Evolutionary conservation across 2,888 invertebrate genomes (phyloP).

Genomic region (Zonitis immaculata): DNA sequence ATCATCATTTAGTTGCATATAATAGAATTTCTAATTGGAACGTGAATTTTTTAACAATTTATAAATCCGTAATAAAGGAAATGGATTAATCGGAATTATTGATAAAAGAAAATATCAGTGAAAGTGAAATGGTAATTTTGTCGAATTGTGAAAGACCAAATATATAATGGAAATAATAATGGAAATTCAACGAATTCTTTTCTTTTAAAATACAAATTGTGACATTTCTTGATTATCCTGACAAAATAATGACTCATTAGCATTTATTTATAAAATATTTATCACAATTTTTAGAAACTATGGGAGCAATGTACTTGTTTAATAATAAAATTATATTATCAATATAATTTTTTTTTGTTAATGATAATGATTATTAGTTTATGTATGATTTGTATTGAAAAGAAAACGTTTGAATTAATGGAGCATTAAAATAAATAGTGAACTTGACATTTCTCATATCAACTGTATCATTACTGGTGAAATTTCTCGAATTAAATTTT

Average conservation of each 20-base stretch:
- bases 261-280: too few relatives aligned
- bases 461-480: conserved; percentile 6
- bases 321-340: conserved; percentile 1
- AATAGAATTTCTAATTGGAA: background rate
- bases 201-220: too few relatives aligned
- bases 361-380: conserved; percentile 10
- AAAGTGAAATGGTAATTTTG: background rate
- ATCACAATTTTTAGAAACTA: background rate
- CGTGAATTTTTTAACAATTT: background rate
- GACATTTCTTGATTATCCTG: too few relatives aligned
- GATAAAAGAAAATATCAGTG: background rate
- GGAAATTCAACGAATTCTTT: too few relatives aligned
- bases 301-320: background rate
- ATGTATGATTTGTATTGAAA: conserved; percentile 3
- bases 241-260: too few relatives aligned
- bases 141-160: background rate
- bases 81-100: background rate
- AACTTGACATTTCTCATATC: conserved; percentile 17
- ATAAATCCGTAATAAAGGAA: too few relatives aligned
- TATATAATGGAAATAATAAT: background rate
- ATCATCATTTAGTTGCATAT: background rate
- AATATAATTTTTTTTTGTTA: background rate
- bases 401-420: conserved; percentile 13
- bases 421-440: conserved; percentile 14
- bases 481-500: background rate